Percentiles rank a stretch among this genome's conserved stretches.
phyloP scores from a whole-genome alignment of 2,888 invertebrate species.

The Gastracanthus pulcherrimus region DNA sequence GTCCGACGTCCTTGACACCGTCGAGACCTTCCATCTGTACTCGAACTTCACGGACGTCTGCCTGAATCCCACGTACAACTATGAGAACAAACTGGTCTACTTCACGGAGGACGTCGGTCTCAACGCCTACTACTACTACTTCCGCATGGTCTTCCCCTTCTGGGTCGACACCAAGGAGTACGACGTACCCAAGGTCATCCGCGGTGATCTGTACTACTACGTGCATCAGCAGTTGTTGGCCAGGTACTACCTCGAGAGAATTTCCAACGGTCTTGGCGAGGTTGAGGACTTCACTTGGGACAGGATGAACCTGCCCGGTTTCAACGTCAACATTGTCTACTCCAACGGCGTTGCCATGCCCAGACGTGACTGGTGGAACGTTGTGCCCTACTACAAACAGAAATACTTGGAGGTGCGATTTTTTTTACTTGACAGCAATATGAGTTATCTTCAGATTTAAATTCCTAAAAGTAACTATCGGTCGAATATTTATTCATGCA shows the following conservation, averaged over 20 bases:
- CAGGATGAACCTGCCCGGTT: conserved; percentile 77
- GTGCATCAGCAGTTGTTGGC: conserved; percentile 84
- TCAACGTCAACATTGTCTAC: conserved; percentile 81
- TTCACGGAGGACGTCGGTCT: conserved; percentile 85
- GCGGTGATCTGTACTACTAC: conserved; percentile 83
- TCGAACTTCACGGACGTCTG: conserved; percentile 81
- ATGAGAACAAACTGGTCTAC: conserved; percentile 83
- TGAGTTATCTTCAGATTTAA: background rate
- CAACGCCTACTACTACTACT: conserved; percentile 84
- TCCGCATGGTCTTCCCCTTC: conserved; percentile 83
- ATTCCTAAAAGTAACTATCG: background rate
- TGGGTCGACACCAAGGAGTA: conserved; percentile 81
- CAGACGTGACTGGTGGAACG: conserved; percentile 78
- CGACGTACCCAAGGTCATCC: conserved; percentile 79
- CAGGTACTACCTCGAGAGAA: conserved; percentile 85
- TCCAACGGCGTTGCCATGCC: conserved; percentile 82
- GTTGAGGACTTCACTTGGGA: conserved; percentile 82
- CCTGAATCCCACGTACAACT: conserved; percentile 76
- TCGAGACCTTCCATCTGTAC: conserved; percentile 80
- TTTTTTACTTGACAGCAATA: background rate
- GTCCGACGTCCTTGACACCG: background rate
- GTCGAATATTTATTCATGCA: background rate
- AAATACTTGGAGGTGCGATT: conserved; percentile 63
- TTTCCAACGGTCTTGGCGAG: conserved; percentile 82
- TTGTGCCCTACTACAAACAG: conserved; percentile 71